Conservation (phyloP, 2,113 vertebrate genomes). For the Hystrix brachyura region DNA sequence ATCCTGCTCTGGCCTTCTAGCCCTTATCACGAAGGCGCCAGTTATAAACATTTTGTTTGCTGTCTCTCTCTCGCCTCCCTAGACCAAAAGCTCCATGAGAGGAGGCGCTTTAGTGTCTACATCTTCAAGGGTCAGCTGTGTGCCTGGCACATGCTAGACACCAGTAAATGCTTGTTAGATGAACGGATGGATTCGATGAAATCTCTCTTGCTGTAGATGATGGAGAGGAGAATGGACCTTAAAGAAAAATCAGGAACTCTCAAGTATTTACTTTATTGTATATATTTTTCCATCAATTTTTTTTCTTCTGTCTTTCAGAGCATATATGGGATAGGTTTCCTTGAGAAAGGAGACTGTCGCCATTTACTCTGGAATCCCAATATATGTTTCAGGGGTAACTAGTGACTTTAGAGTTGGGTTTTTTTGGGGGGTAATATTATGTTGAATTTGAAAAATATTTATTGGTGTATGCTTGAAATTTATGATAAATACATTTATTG, state of each 20-base stretch:
- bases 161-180: background rate
- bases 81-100: background rate
- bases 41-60: background rate
- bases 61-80: background rate
- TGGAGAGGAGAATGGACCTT: background rate
- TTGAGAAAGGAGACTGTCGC: background rate
- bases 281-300: background rate
- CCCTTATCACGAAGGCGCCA: background rate
- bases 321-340: background rate
- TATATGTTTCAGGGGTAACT: background rate
- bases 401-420: background rate
- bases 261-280: background rate
- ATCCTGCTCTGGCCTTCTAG: background rate
- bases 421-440: background rate
- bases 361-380: background rate
- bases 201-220: background rate
- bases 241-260: background rate
- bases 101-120: background rate
- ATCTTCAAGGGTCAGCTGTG: background rate
- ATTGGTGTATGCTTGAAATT: background rate
- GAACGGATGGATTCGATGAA: background rate
- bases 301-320: background rate
- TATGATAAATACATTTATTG: background rate
- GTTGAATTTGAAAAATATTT: background rate
- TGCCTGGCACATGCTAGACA: background rate